Conservation (phyloP, 2,888 invertebrate species). For the Pollenia angustigena region DNA sequence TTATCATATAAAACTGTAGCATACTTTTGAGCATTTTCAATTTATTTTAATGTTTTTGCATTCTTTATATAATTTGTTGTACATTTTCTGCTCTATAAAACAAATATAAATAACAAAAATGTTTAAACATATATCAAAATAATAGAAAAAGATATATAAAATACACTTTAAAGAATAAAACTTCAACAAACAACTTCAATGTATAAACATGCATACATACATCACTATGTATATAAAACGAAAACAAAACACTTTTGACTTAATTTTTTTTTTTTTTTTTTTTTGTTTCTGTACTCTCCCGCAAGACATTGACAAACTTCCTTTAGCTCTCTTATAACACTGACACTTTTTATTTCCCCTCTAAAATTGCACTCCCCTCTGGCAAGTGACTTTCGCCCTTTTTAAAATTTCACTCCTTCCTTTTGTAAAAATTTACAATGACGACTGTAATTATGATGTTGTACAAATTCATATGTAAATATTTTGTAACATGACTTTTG, state of each 20-base stretch:
- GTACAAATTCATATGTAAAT: conserved; percentile 68
- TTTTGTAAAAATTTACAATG: conserved; percentile 10
- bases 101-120: conserved; percentile 42
- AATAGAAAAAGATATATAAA: background rate
- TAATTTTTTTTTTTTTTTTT: conserved; percentile 13
- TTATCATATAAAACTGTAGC: background rate
- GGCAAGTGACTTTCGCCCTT: background rate
- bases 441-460: conserved; percentile 66
- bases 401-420: background rate
- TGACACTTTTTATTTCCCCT: no score
- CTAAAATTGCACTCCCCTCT: background rate
- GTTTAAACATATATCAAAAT: conserved; percentile 45
- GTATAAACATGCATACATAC: background rate
- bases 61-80: conserved; percentile 47
- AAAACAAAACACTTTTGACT: conserved; percentile 25
- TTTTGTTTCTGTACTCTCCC: background rate
- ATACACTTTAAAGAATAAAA: conserved; percentile 18
- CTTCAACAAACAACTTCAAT: background rate
- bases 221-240: background rate
- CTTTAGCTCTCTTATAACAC: background rate
- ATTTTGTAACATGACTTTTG: conserved; percentile 49
- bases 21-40: conserved; percentile 44
- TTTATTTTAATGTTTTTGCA: conserved; percentile 39
- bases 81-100: conserved; percentile 32
- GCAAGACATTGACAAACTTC: conserved; percentile 44